Conservation (phyloP, 1,140 invertebrate species). For the Brachionus rotundiformis region DNA sequence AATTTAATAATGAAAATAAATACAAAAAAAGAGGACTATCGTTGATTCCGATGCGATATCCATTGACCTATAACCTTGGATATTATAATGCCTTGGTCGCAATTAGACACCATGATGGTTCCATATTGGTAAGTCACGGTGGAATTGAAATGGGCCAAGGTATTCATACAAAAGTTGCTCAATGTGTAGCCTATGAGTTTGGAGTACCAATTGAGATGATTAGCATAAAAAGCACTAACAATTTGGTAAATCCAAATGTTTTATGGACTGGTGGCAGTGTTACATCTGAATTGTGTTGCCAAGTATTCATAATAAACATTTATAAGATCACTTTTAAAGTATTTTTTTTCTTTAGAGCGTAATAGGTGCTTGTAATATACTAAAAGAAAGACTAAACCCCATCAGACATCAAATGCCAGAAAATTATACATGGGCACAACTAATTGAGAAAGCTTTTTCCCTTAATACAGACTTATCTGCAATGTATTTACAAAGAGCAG, state of each 20-base stretch:
- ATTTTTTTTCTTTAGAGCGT: conserved; percentile 11
- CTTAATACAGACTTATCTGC: background rate
- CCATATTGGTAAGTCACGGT: conserved; percentile 74
- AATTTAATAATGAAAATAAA: conserved; percentile 51
- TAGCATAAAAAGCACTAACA: conserved; percentile 71
- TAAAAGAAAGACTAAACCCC: conserved; percentile 52
- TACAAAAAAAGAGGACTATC: conserved; percentile 60
- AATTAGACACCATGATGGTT: conserved; percentile 75
- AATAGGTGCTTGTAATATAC: conserved; percentile 50
- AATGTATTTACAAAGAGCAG: background rate
- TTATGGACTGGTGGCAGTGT: conserved; percentile 73
- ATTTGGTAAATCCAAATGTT: conserved; percentile 66
- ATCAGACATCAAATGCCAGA: conserved; percentile 24
- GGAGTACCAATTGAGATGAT: conserved; percentile 73
- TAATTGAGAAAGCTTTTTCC: conserved; percentile 26
- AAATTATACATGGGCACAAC: conserved; percentile 30
- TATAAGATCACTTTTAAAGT: background rate
- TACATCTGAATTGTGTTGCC: conserved; percentile 70
- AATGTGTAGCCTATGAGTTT: conserved; percentile 74
- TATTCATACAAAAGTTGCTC: conserved; percentile 74
- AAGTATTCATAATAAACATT: background rate
- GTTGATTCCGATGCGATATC: conserved; percentile 59
- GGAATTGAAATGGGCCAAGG: conserved; percentile 85
- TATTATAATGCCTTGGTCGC: conserved; percentile 71
- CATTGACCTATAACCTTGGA: conserved; percentile 54